phyloP scores from a whole-genome alignment of 2,888 invertebrate species.

The Horisme vitalbata region DNA sequence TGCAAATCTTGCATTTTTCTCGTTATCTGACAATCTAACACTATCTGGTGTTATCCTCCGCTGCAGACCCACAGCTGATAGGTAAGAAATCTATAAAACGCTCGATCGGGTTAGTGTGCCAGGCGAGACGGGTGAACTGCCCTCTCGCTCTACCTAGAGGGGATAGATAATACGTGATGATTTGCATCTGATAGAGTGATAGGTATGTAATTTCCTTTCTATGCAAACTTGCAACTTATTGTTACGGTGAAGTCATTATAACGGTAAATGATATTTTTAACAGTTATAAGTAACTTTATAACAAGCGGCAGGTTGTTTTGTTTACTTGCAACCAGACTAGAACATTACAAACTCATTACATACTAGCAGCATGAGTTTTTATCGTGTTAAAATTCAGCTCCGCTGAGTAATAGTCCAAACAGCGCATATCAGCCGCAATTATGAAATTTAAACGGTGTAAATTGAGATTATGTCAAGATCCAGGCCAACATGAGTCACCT shows the following conservation, averaged over 20 bases:
- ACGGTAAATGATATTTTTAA: slow-evolving; percentile 27
- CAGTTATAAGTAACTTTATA: slow-evolving; percentile 20
- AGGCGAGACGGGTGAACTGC: slow-evolving; percentile 49
- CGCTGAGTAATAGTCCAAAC: slow-evolving; percentile 23
- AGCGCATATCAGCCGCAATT: slow-evolving; percentile 43
- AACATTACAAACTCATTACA: slow-evolving; percentile 7
- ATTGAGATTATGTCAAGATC: slow-evolving; percentile 63
- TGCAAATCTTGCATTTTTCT: slow-evolving; percentile 69
- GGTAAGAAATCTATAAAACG: slow-evolving; percentile 56
- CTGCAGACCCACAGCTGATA: slow-evolving; percentile 40
- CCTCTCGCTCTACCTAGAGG: slow-evolving; percentile 60
- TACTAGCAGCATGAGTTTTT: slow-evolving; percentile 1
- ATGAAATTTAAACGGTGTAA: slow-evolving; percentile 55
- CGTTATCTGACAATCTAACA: slow-evolving; percentile 42
- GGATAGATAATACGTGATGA: slow-evolving; percentile 67
- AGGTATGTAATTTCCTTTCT: slow-evolving; percentile 67
- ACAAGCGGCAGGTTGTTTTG: slow-evolving; percentile 25
- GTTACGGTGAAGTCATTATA: slow-evolving; percentile 53
- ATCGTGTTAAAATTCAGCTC: slow-evolving; percentile 12
- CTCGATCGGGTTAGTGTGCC: slow-evolving; percentile 73
- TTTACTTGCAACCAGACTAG: slow-evolving; percentile 24
- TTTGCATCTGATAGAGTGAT: slow-evolving; percentile 73
- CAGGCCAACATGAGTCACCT: slow-evolving; percentile 64
- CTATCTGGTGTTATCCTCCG: slow-evolving; percentile 29
- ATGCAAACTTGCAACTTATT: slow-evolving; percentile 51